Conservation (phyloP, 2,888 invertebrate genomes). For the Itoplectis maculator region DNA sequence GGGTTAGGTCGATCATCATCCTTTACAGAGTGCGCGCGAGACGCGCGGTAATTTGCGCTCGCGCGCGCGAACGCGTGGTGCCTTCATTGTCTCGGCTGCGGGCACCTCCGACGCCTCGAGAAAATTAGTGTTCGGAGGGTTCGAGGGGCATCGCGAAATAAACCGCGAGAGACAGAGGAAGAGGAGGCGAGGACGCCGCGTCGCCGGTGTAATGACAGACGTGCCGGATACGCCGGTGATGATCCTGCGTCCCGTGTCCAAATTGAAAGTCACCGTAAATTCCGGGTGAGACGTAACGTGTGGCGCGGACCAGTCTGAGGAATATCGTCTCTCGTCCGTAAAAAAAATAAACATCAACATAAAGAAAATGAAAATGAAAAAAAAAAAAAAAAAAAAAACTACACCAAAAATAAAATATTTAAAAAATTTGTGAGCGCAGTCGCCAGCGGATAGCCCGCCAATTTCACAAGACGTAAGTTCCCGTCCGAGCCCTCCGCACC, state of each 20-base stretch:
- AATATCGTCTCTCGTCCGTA: conserved; percentile 55
- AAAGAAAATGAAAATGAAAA: conserved; percentile 3
- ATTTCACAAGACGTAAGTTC: conserved; percentile 58
- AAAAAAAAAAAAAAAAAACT: conserved; percentile 12
- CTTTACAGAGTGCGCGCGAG: conserved; percentile 6
- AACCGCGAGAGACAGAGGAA: conserved; percentile 31
- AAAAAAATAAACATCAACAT: conserved; percentile 3
- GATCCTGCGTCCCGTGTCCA: conserved; percentile 55
- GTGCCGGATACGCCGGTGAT: conserved; percentile 56
- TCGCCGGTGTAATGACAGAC: conserved; percentile 28
- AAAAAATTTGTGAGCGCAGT: conserved; percentile 18
- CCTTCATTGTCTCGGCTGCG: conserved; percentile 14
- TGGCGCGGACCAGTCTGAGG: conserved; percentile 56
- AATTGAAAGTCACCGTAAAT: conserved; percentile 71
- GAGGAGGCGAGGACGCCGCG: not conserved
- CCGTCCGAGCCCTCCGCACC: conserved; percentile 8
- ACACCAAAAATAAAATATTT: not conserved
- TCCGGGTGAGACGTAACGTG: conserved; percentile 59
- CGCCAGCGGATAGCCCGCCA: conserved; percentile 47
- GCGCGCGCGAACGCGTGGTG: too few species aligned
- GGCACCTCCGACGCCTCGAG: conserved; percentile 28
- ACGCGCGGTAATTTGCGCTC: too few species aligned
- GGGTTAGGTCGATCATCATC: conserved; percentile 11
- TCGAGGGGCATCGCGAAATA: conserved; percentile 29
- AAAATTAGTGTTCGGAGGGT: conserved; percentile 64